A percentile compares a stretch with the other conserved stretches of the same genome.
Conservation (phyloP, 2,113 vertebrate species). For the Pelmatolapia mariae region DNA sequence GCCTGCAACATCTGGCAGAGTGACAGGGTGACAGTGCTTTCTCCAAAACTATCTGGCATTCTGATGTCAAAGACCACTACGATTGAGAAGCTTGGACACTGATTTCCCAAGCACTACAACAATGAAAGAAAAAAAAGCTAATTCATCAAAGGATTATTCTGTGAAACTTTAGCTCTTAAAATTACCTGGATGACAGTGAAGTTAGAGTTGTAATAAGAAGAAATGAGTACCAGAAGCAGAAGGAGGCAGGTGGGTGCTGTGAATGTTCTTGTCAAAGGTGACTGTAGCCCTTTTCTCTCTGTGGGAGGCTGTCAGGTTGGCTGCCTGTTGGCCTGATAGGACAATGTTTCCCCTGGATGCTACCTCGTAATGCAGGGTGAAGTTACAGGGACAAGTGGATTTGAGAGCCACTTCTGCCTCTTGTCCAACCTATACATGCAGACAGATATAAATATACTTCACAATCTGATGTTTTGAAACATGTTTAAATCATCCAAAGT, state of each 20-base stretch:
- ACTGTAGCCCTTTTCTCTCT: slow-evolving; percentile 74
- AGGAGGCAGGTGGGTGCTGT: slow-evolving; percentile 57
- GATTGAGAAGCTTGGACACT: neutral
- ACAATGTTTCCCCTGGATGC: slow-evolving; percentile 87
- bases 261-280: slow-evolving; percentile 73
- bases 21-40: neutral
- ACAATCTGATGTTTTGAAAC: neutral
- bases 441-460: neutral
- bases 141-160: neutral
- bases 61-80: neutral
- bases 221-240: slow-evolving; percentile 55
- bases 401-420: slow-evolving; percentile 79
- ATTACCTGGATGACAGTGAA: neutral
- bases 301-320: slow-evolving; percentile 66
- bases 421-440: slow-evolving; percentile 75
- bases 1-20: slow-evolving; percentile 43
- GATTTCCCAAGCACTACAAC: neutral
- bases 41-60: neutral
- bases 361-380: slow-evolving; percentile 87
- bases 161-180: neutral
- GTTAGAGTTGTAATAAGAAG: neutral
- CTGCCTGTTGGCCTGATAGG: slow-evolving; percentile 76
- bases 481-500: neutral
- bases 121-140: neutral
- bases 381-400: slow-evolving; percentile 88